Conservation (phyloP, 2,113 vertebrate species). For the Chrysochloris asiatica region DNA sequence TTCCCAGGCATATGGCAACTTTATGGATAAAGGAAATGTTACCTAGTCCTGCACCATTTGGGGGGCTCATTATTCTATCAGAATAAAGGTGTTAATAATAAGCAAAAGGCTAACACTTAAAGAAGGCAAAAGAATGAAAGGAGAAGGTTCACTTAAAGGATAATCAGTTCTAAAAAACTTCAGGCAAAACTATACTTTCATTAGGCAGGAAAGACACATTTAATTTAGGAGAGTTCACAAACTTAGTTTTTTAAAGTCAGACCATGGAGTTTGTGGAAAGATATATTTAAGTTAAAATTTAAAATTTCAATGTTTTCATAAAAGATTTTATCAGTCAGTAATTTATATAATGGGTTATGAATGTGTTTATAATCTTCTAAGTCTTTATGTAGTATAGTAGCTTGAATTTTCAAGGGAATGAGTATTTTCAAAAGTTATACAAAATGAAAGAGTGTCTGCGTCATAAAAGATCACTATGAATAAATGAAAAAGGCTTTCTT, state of each 20-base stretch:
- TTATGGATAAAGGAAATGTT: neutral
- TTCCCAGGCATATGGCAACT: neutral
- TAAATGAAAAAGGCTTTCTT: neutral
- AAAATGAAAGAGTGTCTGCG: neutral
- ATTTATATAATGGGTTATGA: neutral
- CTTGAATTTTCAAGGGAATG: neutral
- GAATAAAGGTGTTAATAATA: neutral
- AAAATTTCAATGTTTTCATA: neutral
- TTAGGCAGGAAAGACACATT: neutral
- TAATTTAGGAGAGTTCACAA: neutral
- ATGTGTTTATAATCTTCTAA: neutral
- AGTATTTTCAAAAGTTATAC: neutral
- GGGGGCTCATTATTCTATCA: neutral
- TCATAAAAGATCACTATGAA: neutral
- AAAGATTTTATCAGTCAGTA: neutral
- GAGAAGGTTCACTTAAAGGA: neutral
- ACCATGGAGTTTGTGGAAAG: neutral
- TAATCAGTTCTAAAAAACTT: neutral
- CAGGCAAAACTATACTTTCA: neutral
- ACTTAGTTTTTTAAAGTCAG: constrained; percentile 26
- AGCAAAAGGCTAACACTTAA: neutral
- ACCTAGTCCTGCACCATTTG: neutral
- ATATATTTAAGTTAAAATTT: neutral
- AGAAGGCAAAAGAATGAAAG: neutral
- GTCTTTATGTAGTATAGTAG: neutral